phyloP scores from a whole-genome alignment of 2,113 vertebrate genomes.

The Miniopterus natalensis region DNA sequence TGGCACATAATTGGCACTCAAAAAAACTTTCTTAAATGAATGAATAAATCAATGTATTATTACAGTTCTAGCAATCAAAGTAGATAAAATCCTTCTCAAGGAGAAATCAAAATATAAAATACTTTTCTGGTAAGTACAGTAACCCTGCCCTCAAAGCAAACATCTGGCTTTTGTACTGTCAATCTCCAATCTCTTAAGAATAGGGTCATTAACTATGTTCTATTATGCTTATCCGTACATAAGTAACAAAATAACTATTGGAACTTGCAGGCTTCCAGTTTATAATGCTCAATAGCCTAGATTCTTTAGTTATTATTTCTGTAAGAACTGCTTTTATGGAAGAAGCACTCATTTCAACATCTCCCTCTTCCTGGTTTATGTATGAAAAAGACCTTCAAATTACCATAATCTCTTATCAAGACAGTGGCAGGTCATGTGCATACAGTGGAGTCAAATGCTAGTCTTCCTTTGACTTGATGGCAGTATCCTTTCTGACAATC shows the following conservation, averaged over 20 bases:
- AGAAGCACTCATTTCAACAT: not conserved
- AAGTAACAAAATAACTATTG: not conserved
- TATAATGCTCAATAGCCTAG: not conserved
- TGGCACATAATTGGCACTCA: not conserved
- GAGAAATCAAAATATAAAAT: slow-evolving; percentile 22
- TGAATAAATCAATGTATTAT: not conserved
- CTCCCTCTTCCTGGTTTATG: not conserved
- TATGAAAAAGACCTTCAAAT: not conserved
- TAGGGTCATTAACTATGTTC: not conserved
- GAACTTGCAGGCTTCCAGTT: not conserved
- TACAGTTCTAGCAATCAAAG: not conserved
- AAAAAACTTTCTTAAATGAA: slow-evolving; percentile 13
- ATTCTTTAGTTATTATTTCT: not conserved
- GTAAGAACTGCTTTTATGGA: not conserved
- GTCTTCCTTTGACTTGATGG: not conserved
- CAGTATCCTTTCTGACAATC: not conserved
- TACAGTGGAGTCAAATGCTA: not conserved
- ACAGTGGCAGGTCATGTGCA: not conserved
- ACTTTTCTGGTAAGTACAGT: not conserved
- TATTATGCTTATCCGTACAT: not conserved
- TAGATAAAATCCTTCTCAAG: slow-evolving; percentile 12
- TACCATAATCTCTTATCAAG: not conserved
- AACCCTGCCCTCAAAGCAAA: not conserved
- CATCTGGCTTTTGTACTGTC: not conserved
- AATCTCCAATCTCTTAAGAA: slow-evolving; percentile 14